Base-by-base conservation (phyloP, 2,113 vertebrate genomes). In the Actenoides hombroni region DNA sequence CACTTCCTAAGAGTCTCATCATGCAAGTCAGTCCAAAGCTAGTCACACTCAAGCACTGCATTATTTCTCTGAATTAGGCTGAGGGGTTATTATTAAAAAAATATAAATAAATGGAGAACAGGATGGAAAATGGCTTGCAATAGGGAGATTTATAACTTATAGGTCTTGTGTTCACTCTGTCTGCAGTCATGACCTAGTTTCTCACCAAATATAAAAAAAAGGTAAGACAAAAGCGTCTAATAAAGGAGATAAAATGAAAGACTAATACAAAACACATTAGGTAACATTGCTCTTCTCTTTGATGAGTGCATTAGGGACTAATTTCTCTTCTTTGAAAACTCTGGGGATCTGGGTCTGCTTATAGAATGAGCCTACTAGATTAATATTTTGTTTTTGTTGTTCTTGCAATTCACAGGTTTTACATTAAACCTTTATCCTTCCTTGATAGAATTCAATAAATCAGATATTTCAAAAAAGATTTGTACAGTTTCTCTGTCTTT, bases 61-160 rank as follows among this genome's bases (percentile, higher is more conserved):
- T 77, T 48, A 65, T 19, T 53, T 57, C 57, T 28, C 49, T 29
- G 26, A 61, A 92, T 79, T 28, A 82, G 46, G n/a, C 77, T 14
- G 4, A 59, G 60, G 48, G 65, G 26, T 51, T 85, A 57, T 70
- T 94, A 65, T 90, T 68, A 78, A 81, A 37, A 83, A 91, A 86
- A 80, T 29, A 77, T 84, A 93, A 91, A 87, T 90, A 93, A 94
- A 95, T 39, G 20, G 82, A 93, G 91, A 97, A 73, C 28, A 65
- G 68, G 63, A 75, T 53, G 40, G 88, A 80, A 82, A 91, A 35
- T 2, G 8, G 25, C 49, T 94, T 89, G 74, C 31, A 87, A 39
- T n/a, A 83, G 49, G 56, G 40, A 60, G 59, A 51, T 77, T 92
- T 94, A 78, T 83, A 49, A 68, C 61, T 92, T 75, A 44, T 24